These are phyloP conservation scores for Crotalus viridis DNA, from an alignment of 2,113 vertebrate genomes.

Conservation along the genomic window DNA sequence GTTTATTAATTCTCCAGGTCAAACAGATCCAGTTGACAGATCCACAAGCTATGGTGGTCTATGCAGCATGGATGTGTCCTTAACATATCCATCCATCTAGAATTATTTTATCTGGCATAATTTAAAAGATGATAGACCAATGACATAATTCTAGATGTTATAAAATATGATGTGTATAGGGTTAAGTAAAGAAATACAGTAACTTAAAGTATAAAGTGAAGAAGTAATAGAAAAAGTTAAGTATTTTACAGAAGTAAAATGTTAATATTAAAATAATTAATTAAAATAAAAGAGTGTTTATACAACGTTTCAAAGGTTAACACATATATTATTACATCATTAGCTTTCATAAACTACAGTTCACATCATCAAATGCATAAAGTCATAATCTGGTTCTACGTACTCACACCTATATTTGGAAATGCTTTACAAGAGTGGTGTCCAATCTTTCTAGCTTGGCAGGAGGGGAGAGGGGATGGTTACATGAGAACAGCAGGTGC, in stretches of 20 bases:
- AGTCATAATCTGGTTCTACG: background rate
- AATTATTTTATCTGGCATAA: background rate
- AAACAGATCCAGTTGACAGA: background rate
- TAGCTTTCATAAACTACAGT: background rate
- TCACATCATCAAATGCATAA: background rate
- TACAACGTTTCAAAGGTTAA: background rate
- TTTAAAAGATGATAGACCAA: background rate
- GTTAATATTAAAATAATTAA: background rate
- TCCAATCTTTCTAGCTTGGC: too few relatives aligned
- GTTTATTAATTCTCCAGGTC: background rate
- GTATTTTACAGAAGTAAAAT: background rate
- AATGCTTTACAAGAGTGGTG: background rate
- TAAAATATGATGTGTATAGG: background rate
- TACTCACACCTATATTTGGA: background rate
- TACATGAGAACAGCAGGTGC: too few relatives aligned
- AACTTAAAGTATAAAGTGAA: background rate
- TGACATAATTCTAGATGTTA: background rate
- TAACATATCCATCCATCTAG: background rate
- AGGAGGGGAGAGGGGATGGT: too few relatives aligned
- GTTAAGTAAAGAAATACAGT: background rate
- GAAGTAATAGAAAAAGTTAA: too few relatives aligned
- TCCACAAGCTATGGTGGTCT: background rate
- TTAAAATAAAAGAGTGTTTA: background rate
- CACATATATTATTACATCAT: background rate
- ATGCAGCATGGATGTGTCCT: background rate